Conservation (phyloP, 1,140 invertebrate genomes). For the Forficula auricularia region DNA sequence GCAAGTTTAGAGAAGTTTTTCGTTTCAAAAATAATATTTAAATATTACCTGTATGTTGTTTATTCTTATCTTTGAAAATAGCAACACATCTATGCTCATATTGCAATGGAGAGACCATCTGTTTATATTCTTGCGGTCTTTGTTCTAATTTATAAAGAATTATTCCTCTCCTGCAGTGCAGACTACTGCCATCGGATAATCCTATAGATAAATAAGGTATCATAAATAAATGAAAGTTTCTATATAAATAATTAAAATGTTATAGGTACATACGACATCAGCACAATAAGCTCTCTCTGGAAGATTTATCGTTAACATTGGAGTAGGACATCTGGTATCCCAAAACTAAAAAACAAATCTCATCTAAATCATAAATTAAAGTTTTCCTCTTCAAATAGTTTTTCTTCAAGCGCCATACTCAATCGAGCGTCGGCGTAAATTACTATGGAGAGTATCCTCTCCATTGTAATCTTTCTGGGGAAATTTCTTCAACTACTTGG, state of each 20-base stretch:
- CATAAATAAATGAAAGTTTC: no score
- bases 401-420: no score
- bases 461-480: no score
- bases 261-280: constrained; percentile 68
- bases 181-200: constrained; percentile 94
- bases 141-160: constrained; percentile 90
- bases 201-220: constrained; percentile 29
- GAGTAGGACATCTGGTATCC: constrained; percentile 79
- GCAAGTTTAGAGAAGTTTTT: not conserved
- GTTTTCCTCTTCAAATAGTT: no score
- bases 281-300: constrained; percentile 93
- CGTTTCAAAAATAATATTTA: not conserved
- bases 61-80: constrained; percentile 77
- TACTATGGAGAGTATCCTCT: no score
- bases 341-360: constrained; percentile 86
- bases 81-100: constrained; percentile 86
- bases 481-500: no score
- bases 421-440: no score
- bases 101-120: constrained; percentile 86
- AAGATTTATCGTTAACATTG: constrained; percentile 75
- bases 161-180: constrained; percentile 76
- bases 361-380: no score
- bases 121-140: constrained; percentile 80
- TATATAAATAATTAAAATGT: constrained; percentile 4
- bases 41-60: constrained; percentile 31